Evolutionary conservation across 2,113 vertebrate species (phyloP).

Genomic region (Promerops cafer): DNA sequence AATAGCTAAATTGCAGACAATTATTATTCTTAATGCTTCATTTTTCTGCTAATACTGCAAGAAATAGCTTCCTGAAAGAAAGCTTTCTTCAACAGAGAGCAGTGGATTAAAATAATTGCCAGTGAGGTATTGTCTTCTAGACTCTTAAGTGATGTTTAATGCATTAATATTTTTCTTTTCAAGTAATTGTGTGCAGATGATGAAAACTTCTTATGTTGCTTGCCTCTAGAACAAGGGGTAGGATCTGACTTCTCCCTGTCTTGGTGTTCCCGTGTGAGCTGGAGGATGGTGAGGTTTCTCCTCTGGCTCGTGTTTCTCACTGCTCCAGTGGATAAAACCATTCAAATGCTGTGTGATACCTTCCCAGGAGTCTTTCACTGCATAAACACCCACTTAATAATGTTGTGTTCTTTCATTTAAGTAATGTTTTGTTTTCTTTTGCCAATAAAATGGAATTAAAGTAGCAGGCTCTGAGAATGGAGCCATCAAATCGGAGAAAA

Average conservation of each 20-base stretch:
- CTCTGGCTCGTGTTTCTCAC: not conserved
- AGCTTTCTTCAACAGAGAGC: not conserved
- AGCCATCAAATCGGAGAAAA: not conserved
- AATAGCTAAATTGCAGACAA: not conserved
- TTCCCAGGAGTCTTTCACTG: not conserved
- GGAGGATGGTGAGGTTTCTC: not conserved
- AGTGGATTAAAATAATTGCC: not conserved
- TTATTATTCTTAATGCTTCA: not conserved
- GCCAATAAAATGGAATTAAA: not conserved
- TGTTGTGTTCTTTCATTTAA: not conserved
- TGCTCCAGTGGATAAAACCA: not conserved
- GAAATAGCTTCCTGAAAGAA: not conserved
- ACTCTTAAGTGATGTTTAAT: not conserved
- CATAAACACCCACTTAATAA: not conserved
- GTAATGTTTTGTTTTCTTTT: not conserved
- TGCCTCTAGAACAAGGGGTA: not conserved
- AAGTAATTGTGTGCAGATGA: not conserved
- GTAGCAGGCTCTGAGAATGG: not conserved
- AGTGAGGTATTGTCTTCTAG: not conserved
- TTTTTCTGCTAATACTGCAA: not conserved
- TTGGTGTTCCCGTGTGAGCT: not conserved
- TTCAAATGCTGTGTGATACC: fast-evolving
- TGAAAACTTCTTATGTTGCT: not conserved
- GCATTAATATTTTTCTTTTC: not conserved
- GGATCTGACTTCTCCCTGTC: not conserved